Percentiles rank a stretch among this genome's conserved stretches.
Conservation (phyloP, 2,888 invertebrate species). For the Cryptocephalus primarius region DNA sequence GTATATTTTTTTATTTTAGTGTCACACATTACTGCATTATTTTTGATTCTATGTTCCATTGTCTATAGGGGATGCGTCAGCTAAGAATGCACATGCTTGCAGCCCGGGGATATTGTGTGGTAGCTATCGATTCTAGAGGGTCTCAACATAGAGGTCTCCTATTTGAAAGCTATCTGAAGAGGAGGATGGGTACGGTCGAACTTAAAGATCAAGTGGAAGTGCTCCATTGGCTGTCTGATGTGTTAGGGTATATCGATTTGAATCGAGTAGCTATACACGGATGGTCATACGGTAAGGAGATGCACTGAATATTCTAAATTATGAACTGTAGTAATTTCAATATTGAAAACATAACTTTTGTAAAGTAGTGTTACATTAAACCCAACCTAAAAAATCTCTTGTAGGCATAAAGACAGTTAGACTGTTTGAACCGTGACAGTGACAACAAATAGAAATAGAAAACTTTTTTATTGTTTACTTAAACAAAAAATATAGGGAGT, state of each 20-base stretch:
- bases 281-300: slow-evolving; percentile 94
- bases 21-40: too few species aligned
- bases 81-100: slow-evolving; percentile 90
- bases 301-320: not conserved
- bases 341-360: too few species aligned
- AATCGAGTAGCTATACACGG: slow-evolving; percentile 90
- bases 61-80: slow-evolving; percentile 70
- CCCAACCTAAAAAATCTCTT: too few species aligned
- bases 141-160: slow-evolving; percentile 85
- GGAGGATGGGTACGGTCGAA: slow-evolving; percentile 90
- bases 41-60: too few species aligned
- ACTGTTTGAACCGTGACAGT: too few species aligned
- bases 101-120: slow-evolving; percentile 90
- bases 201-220: slow-evolving; percentile 90
- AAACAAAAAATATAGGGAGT: too few species aligned
- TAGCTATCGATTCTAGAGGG: slow-evolving; percentile 91
- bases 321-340: too few species aligned
- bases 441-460: too few species aligned
- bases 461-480: too few species aligned
- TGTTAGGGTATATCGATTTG: slow-evolving; percentile 82
- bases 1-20: too few species aligned
- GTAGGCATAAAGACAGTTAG: too few species aligned
- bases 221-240: slow-evolving; percentile 71
- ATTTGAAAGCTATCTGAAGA: slow-evolving; percentile 84
- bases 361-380: too few species aligned